Percentiles rank a stretch among this genome's conserved stretches.
Evolutionary conservation across 2,797 vertebrate species (phyloP).

Genomic region (Poeciliopsis presidionis): DNA sequence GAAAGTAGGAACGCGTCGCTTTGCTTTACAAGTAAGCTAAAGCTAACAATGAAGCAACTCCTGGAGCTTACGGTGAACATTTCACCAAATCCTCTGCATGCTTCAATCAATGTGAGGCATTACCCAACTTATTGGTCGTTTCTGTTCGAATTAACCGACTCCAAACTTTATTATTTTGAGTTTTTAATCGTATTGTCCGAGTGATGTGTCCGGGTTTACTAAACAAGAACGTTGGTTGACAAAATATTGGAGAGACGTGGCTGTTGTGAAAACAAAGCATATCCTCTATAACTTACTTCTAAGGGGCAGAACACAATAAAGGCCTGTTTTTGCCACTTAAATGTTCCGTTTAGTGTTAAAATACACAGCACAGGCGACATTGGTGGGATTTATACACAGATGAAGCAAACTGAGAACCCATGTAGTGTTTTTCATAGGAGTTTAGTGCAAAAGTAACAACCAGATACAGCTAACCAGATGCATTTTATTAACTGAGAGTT

Average conservation of each 20-base stretch:
- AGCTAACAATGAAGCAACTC: slow-evolving; percentile 5
- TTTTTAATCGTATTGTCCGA: not conserved
- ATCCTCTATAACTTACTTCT: not conserved
- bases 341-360: not conserved
- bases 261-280: not conserved
- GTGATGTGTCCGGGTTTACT: not conserved
- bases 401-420: not conserved
- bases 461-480: not conserved
- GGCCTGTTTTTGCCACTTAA: not conserved
- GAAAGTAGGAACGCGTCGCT: not conserved
- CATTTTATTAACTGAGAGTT: not conserved
- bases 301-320: not conserved
- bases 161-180: not conserved
- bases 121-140: not conserved
- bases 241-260: not conserved
- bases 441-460: not conserved
- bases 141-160: not conserved
- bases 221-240: not conserved
- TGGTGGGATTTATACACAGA: not conserved
- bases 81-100: not conserved
- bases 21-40: slow-evolving; percentile 2
- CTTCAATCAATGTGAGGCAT: not conserved
- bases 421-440: not conserved
- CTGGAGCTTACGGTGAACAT: not conserved
- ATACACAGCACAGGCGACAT: no score